Evolutionary conservation across 2,113 vertebrate species (phyloP), one percentile per base, ranked within the genome.

Genomic region (Mus musculus): DNA sequence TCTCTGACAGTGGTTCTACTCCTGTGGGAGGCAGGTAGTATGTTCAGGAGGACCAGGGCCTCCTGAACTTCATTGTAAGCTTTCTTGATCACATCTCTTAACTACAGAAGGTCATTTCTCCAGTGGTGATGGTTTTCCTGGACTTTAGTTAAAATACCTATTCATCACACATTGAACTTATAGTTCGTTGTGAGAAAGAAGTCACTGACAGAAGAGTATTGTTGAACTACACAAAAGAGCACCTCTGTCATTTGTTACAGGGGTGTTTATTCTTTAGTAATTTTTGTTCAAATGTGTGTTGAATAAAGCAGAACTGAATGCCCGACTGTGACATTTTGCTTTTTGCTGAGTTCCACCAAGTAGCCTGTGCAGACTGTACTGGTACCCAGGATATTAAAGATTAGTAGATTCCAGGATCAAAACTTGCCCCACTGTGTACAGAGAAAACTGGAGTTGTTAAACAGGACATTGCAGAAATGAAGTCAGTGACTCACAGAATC

Each of bases 241-340:
- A 92, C 67, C 91, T 93, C 71, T 22, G 19, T 81, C 72, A 88
- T 69, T 69, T 84, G 91, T 84, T 46, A 7, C 61, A 46, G 89
- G 88, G 90, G 86, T 77, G 26, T 69, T 67, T 33, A 2, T 0
- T 69, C 89, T 89, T 94, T 89, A 78, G 69, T 11, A 89, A 36
- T 8, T 93, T 85, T 89, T 85, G 91, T 94, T 96, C 78, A 61
- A 0, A 89, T 94, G 93, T 96, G 49, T 59, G 42, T 67, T 93
- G 69, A 39, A 69, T 77, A 96, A 91, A 94, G 95, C 93, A 90
- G 87, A 96, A 96, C 80, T 93, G 93, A 97, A 90, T 67, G 49
- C 87, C 78, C 69, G 54, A 95, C 87, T 85, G 69, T 59, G 82
- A 94, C 65, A 36, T 91, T 13, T 3, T 56, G 30, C 10, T 72